phyloP scores from a whole-genome alignment of 2,888 invertebrate genomes.

The Polia nebulosa region DNA sequence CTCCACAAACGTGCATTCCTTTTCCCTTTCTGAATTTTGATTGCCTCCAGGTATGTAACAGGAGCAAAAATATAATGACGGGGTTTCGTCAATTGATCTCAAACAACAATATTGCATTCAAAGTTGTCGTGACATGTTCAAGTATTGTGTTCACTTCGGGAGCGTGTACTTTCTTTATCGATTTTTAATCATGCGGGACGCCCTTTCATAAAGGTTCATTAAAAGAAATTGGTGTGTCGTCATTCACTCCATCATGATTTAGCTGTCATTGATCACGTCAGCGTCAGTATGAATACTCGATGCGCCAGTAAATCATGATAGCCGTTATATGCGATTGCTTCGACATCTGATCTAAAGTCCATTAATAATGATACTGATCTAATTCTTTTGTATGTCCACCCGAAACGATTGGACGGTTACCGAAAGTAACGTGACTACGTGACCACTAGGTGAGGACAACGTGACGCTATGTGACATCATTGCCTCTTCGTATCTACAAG shows the following conservation, averaged over 20 bases:
- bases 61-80: slow-evolving; percentile 77
- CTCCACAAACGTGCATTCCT: slow-evolving; percentile 76
- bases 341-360: slow-evolving; percentile 76
- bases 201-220: slow-evolving; percentile 81
- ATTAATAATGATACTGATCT: slow-evolving; percentile 79
- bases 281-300: slow-evolving; percentile 61
- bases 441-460: slow-evolving; percentile 63
- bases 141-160: slow-evolving; percentile 71
- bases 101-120: slow-evolving; percentile 73
- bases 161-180: slow-evolving; percentile 77
- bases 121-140: slow-evolving; percentile 74
- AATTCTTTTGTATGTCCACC: slow-evolving; percentile 70
- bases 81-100: slow-evolving; percentile 75
- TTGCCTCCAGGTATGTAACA: slow-evolving; percentile 76
- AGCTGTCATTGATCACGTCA: slow-evolving; percentile 78
- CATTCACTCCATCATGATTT: slow-evolving; percentile 80
- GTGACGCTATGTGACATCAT: slow-evolving; percentile 56
- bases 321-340: slow-evolving; percentile 64
- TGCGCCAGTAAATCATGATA: slow-evolving; percentile 62
- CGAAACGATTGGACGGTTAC: slow-evolving; percentile 78
- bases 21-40: slow-evolving; percentile 78
- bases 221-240: slow-evolving; percentile 80
- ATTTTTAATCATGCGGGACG: slow-evolving; percentile 79
- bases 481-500: slow-evolving; percentile 11
- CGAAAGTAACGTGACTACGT: slow-evolving; percentile 76